Percentiles rank a stretch among this genome's conserved stretches.
Evolutionary conservation across 1,140 invertebrate species (phyloP).

Genomic region (Drosophila orosa): DNA sequence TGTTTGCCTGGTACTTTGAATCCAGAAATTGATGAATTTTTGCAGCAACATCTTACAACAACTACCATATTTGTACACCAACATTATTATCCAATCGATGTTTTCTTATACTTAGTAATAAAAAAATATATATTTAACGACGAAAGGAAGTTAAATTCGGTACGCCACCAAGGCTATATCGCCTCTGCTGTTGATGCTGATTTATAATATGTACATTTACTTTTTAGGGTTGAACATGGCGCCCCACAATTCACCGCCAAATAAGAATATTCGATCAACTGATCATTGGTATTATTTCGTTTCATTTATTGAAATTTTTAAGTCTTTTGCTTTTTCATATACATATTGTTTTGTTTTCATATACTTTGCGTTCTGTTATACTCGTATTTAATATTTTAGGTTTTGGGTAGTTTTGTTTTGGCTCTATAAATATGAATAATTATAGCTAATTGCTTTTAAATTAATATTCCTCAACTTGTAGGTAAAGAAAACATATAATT

Average conservation of each 20-base stretch:
- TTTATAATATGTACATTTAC: too few relatives aligned
- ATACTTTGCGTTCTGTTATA: constrained; percentile 61
- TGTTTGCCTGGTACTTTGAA: too few relatives aligned
- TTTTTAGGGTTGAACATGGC: too few relatives aligned
- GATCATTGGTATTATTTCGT: constrained; percentile 72
- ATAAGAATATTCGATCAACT: constrained; percentile 18
- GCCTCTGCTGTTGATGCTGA: too few relatives aligned
- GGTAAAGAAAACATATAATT: constrained; percentile 60
- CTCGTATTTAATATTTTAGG: constrained; percentile 74
- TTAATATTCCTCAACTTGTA: constrained; percentile 69
- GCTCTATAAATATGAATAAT: constrained; percentile 81
- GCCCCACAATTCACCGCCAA: background rate
- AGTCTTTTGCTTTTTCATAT: constrained; percentile 79
- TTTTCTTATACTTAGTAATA: too few relatives aligned
- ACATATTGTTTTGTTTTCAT: constrained; percentile 65
- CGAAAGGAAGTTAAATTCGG: too few relatives aligned
- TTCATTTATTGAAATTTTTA: constrained; percentile 83
- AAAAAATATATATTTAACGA: too few relatives aligned
- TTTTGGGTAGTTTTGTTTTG: constrained; percentile 82
- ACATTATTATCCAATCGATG: too few relatives aligned
- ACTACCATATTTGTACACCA: too few relatives aligned
- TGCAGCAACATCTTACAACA: too few relatives aligned
- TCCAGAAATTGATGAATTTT: too few relatives aligned
- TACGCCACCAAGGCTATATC: too few relatives aligned
- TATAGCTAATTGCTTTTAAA: constrained; percentile 81